These are phyloP conservation scores for Phoxinus dragarum DNA, from an alignment of 2,797 vertebrate species.

Conservation along the genomic window DNA sequence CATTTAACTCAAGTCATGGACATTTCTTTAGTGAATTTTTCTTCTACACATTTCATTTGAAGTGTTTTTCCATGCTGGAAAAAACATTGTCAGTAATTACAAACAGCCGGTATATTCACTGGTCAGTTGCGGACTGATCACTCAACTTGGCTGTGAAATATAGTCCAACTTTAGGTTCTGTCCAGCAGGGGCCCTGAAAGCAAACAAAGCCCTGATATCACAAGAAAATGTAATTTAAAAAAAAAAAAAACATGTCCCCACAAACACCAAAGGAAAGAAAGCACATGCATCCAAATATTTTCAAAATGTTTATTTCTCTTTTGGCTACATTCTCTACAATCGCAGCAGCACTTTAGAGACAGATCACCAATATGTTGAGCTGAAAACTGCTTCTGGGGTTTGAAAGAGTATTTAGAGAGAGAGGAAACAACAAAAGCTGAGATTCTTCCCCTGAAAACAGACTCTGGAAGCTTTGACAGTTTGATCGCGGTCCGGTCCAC, in stretches of 20 bases:
- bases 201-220: not conserved
- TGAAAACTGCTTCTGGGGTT: constrained; percentile 26
- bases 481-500: constrained; percentile 23
- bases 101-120: not conserved
- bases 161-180: not conserved
- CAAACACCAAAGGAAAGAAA: not conserved
- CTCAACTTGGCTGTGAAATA: not conserved
- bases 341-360: constrained; percentile 90
- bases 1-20: too few species aligned
- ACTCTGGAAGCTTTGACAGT: constrained; percentile 47
- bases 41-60: too few species aligned
- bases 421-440: constrained; percentile 35
- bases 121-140: not conserved
- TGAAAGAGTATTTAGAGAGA: not conserved
- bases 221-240: not conserved
- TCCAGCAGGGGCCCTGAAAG: not conserved
- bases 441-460: constrained; percentile 36
- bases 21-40: too few species aligned
- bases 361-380: constrained; percentile 78
- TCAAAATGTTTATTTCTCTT: constrained; percentile 73
- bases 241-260: not conserved
- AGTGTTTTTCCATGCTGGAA: too few species aligned
- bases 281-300: constrained; percentile 52
- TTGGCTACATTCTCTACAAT: constrained; percentile 92
- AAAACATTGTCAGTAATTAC: not conserved